Base-by-base conservation (phyloP, 2,888 invertebrate genomes). In the Drosophila colorata region DNA sequence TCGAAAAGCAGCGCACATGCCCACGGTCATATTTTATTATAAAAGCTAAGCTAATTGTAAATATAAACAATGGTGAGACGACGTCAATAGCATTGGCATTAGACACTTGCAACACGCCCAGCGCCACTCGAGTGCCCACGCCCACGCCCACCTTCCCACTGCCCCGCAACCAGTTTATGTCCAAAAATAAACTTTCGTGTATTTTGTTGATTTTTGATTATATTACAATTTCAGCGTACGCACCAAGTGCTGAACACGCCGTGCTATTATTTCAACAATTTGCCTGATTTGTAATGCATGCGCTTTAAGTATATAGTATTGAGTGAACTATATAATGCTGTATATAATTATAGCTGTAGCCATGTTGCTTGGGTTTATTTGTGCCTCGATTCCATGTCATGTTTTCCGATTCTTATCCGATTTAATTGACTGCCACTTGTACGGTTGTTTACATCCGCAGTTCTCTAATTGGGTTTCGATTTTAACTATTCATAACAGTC, bases 261-360 rank as follows among this genome's bases (percentile, higher is more conserved):
- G 43, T 60, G 64, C 46, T 28, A 64, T 80, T 87, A 74, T 66
- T 84, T 70, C 66, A 74, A 74, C 81, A 71, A 63, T 71, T 87
- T 55, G 31, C n/a, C 44, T 65, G 49, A 47, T 59, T 47, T 44
- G 28, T 37, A 46, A 20, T 40, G 23, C 35, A 35, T 23, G 13
- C n/a, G 28, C 14, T 48, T n/a, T 13, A 49, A 31, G 13, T 49
- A 41, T 48, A 23, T 48, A 35, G 11, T 47, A 33, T 33, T 13
- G 33, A 1, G 33, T 33, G 33, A 13, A 13, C 20, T 20, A 31
- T 18, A 23, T 35, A 53, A 23, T 13, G 18, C 4, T 18, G 18
- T 11, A 51, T 38, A 18, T 47, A 2, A 52, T 65, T 41, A 53
- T 57, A 49, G 20, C 46, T 52, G n/a, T 33, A 28, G 55, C 11